A percentile compares a stretch with the other conserved stretches of the same genome.
Evolutionary conservation across 2,113 vertebrate genomes (phyloP).

Genomic region (Alexandromys fortis): DNA sequence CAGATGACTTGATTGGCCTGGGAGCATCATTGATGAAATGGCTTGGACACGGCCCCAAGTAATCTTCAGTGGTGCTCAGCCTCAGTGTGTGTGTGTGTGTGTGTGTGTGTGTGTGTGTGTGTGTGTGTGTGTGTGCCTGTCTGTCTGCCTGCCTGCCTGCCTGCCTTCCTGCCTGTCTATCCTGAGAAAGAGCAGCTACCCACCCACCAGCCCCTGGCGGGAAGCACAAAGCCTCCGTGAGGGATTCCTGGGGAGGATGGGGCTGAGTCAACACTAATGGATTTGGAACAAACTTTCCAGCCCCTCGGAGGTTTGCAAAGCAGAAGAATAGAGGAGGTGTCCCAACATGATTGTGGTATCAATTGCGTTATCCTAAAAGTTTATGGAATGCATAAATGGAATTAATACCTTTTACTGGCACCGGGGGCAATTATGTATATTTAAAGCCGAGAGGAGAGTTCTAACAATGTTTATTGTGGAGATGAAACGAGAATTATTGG

Average conservation of each 20-base stretch:
- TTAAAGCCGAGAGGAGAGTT: constrained; percentile 41
- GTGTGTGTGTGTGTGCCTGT: neutral
- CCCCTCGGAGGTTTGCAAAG: constrained; percentile 56
- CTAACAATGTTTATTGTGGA: constrained; percentile 21
- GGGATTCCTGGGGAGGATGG: constrained; percentile 77
- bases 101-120: neutral
- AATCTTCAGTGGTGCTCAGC: too few species aligned
- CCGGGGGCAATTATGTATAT: constrained; percentile 44
- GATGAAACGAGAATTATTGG: neutral
- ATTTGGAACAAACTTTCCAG: constrained; percentile 70
- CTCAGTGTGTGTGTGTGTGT: neutral
- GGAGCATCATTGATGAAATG: neutral
- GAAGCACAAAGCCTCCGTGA: neutral
- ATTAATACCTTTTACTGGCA: constrained; percentile 82
- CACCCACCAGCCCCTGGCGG: neutral
- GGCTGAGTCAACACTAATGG: constrained; percentile 82
- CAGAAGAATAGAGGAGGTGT: constrained; percentile 73
- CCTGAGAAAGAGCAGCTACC: neutral
- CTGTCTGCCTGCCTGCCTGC: neutral
- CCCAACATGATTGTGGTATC: constrained; percentile 85
- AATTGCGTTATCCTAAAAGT: constrained; percentile 81
- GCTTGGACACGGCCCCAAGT: neutral
- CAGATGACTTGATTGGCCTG: accelerated
- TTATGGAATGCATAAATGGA: constrained; percentile 84
- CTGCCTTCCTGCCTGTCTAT: neutral